A percentile compares a stretch with the other conserved stretches of the same genome.
These are phyloP conservation scores for Eristalis intricaria DNA, from an alignment of 2,888 invertebrate species.

Conservation along the genomic window DNA sequence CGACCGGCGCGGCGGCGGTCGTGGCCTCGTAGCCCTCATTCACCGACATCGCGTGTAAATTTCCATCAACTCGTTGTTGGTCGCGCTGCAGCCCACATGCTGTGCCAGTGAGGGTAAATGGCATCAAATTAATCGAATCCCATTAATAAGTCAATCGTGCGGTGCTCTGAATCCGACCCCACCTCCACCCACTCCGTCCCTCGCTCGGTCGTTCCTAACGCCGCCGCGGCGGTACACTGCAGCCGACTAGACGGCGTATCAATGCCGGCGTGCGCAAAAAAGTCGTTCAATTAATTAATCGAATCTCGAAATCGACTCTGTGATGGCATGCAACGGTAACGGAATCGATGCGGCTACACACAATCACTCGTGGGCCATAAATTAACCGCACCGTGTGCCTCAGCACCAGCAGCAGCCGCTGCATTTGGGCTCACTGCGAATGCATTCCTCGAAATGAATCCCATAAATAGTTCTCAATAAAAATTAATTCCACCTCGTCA, in stretches of 20 bases:
- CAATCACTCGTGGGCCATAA: constrained; percentile 33
- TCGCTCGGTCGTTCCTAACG: not conserved
- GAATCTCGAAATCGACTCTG: constrained; percentile 36
- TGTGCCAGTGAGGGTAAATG: constrained; percentile 63
- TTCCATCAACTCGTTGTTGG: constrained; percentile 50
- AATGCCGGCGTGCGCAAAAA: constrained; percentile 5
- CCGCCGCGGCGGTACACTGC: not conserved
- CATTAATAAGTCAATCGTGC: constrained; percentile 57
- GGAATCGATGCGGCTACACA: constrained; percentile 13
- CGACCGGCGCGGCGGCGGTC: not conserved
- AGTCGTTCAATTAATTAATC: constrained; percentile 51
- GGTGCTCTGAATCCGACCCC: not conserved
- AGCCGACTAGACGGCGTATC: not conserved
- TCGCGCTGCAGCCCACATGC: constrained; percentile 35
- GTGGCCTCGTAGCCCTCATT: constrained; percentile 26
- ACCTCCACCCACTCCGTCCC: not conserved
- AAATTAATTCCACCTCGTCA: constrained; percentile 48
- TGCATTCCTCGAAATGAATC: constrained; percentile 22
- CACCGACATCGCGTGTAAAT: constrained; percentile 48
- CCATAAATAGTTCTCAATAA: constrained; percentile 46
- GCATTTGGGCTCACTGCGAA: not conserved
- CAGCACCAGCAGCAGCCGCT: not conserved
- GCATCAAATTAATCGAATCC: constrained; percentile 65
- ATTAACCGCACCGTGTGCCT: constrained; percentile 22
- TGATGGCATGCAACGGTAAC: constrained; percentile 15